A percentile compares a stretch with the other conserved stretches of the same genome.
phyloP scores from a whole-genome alignment of 1,140 invertebrate species.

The Drosophila suzukii region DNA sequence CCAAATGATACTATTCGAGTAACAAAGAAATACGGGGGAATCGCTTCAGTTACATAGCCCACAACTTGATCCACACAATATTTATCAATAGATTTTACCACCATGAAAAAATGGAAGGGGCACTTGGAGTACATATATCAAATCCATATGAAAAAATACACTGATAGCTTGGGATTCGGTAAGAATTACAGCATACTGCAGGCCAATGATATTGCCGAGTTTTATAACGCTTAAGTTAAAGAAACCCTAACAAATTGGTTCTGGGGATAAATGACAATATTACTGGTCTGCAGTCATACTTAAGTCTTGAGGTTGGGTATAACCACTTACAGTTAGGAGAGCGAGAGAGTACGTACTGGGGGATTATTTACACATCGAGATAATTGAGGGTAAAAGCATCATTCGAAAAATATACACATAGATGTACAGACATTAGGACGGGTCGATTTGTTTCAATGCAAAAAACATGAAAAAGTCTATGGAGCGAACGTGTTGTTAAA shows the following conservation, averaged over 20 bases:
- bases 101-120: constrained; percentile 39
- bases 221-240: constrained; percentile 23
- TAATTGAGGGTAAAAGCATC: constrained; percentile 62
- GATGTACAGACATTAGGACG: constrained; percentile 45
- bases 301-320: background rate
- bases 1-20: constrained; percentile 31
- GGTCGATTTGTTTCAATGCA: constrained; percentile 14
- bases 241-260: constrained; percentile 39
- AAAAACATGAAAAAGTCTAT: constrained; percentile 2
- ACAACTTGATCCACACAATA: constrained; percentile 16
- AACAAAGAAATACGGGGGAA: constrained; percentile 4
- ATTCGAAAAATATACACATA: constrained; percentile 76
- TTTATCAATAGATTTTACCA: constrained; percentile 27
- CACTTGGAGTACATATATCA: constrained; percentile 34
- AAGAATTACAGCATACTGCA: background rate
- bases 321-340: constrained; percentile 27
- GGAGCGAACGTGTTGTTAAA: background rate
- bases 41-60: constrained; percentile 40
- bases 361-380: constrained; percentile 73
- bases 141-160: constrained; percentile 11
- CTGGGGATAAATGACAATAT: constrained; percentile 6
- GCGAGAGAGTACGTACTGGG: constrained; percentile 16
- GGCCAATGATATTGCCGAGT: constrained; percentile 4
- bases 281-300: constrained; percentile 11
- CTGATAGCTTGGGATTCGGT: constrained; percentile 2